Conservation (phyloP, 2,797 vertebrate species). For the Tragopan temminckii region DNA sequence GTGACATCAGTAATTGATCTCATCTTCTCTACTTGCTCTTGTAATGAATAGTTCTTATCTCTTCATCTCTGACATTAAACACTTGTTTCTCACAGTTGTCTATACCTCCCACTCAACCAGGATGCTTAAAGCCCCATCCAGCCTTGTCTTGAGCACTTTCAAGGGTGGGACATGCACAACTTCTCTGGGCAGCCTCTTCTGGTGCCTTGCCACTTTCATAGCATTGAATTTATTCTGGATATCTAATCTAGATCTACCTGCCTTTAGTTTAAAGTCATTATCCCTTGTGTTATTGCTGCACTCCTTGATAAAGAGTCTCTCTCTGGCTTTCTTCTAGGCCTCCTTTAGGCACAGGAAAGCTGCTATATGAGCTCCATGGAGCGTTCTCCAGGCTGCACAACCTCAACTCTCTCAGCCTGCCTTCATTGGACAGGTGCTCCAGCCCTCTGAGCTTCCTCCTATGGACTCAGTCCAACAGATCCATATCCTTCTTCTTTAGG, state of each 20-base stretch:
- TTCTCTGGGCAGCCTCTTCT: background rate
- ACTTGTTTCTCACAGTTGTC: background rate
- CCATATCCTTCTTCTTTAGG: background rate
- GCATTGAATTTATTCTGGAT: background rate
- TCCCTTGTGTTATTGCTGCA: background rate
- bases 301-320: background rate
- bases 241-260: background rate
- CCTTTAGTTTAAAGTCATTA: background rate
- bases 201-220: background rate
- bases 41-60: background rate
- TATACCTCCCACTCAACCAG: background rate
- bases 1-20: background rate
- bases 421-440: background rate
- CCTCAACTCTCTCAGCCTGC: background rate
- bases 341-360: background rate
- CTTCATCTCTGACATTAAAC: background rate
- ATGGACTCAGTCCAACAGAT: background rate
- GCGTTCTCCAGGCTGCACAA: background rate
- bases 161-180: background rate
- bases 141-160: background rate
- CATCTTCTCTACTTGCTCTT: background rate
- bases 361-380: background rate
- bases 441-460: background rate
- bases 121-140: background rate
- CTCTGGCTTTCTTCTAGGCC: background rate